A percentile compares a stretch with the other conserved stretches of the same genome.
Conservation (phyloP, 2,113 vertebrate genomes). For the Salminus brasiliensis region DNA sequence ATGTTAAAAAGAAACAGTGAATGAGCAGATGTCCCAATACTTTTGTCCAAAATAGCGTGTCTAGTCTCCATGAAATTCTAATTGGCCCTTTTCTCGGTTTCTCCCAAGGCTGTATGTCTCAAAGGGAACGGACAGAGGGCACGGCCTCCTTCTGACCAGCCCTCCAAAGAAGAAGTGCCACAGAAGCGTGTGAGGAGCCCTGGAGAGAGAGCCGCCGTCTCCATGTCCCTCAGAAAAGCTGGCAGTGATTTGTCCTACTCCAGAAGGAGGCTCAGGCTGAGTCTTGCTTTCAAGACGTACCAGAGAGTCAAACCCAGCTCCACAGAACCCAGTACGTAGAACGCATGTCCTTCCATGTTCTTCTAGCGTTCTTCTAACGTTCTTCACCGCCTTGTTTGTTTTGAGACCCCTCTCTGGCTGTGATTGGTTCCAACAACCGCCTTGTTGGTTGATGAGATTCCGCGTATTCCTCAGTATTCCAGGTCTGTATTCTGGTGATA, state of each 20-base stretch:
- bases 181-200: not conserved
- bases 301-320: constrained; percentile 36
- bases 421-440: too few species aligned
- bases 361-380: not conserved
- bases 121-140: not conserved
- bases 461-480: too few species aligned
- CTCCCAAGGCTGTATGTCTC: not conserved
- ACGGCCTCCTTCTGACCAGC: not conserved
- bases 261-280: not conserved
- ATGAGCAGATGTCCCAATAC: too few species aligned
- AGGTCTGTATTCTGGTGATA: too few species aligned
- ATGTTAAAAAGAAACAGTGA: too few species aligned
- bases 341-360: not conserved
- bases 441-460: too few species aligned
- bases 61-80: too few species aligned
- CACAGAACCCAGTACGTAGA: constrained; percentile 45
- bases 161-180: not conserved
- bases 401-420: too few species aligned
- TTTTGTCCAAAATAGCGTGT: too few species aligned
- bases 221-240: constrained; percentile 19
- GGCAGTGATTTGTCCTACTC: not conserved
- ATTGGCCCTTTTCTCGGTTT: not conserved
- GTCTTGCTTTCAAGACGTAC: constrained; percentile 7
- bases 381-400: too few species aligned
- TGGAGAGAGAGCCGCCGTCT: not conserved